phyloP scores from a whole-genome alignment of 1,140 invertebrate species.

The Temnothorax nylanderi region DNA sequence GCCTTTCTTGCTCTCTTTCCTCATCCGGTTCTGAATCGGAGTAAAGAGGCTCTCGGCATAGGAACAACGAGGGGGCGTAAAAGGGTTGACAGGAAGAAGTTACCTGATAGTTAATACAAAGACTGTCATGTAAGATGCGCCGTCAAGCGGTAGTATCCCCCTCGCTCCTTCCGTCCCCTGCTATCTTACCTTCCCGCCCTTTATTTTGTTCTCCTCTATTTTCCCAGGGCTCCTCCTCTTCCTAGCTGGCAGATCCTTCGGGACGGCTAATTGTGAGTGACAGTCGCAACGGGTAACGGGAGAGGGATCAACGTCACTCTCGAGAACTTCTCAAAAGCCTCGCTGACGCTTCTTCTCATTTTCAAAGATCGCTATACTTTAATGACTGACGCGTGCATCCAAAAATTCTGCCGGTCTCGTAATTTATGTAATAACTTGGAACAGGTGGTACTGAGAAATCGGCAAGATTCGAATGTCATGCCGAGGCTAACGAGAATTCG shows the following conservation, averaged over 20 bases:
- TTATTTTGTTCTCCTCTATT: constrained; percentile 74
- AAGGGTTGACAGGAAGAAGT: constrained; percentile 80
- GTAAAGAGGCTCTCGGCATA: constrained; percentile 54
- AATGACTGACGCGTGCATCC: constrained; percentile 28
- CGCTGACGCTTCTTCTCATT: constrained; percentile 61
- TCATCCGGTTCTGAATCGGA: constrained; percentile 29
- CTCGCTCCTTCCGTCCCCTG: constrained; percentile 61
- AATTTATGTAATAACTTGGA: neutral
- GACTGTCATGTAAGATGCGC: constrained; percentile 79
- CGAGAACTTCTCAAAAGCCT: constrained; percentile 75
- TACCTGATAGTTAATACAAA: constrained; percentile 81
- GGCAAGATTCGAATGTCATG: neutral
- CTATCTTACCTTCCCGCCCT: constrained; percentile 57
- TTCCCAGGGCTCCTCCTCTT: constrained; percentile 72
- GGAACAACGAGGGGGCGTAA: constrained; percentile 58
- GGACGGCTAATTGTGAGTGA: constrained; percentile 82
- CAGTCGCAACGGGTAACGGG: constrained; percentile 77
- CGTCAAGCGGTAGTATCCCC: constrained; percentile 71
- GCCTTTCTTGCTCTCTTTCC: constrained; percentile 46
- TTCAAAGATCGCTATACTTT: constrained; percentile 59
- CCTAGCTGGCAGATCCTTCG: constrained; percentile 74
- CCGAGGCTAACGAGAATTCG: neutral
- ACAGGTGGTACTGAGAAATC: neutral
- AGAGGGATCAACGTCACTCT: constrained; percentile 79
- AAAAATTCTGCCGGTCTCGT: constrained; percentile 18